Conservation (phyloP, 2,797 vertebrate genomes). For the Morelia viridis region DNA sequence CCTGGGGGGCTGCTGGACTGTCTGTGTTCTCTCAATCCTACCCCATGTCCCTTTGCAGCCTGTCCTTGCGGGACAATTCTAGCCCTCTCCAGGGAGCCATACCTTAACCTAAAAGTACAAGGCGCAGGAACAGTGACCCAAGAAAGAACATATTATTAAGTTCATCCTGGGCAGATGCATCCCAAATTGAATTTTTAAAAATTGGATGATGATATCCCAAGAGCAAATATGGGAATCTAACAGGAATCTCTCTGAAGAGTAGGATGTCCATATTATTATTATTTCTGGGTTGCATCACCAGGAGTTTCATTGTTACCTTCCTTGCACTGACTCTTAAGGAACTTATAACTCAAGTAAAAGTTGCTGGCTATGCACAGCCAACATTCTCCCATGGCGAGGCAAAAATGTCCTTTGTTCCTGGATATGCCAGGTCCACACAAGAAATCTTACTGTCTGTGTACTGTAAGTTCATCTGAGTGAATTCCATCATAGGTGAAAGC, state of each 20-base stretch:
- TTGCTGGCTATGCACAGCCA: too few species aligned
- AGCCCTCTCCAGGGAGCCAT: neutral
- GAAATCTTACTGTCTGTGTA: neutral
- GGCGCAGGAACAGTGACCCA: neutral
- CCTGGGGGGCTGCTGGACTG: neutral
- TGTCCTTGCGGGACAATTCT: neutral
- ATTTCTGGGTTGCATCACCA: neutral
- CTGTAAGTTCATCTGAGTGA: neutral
- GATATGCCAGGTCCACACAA: neutral
- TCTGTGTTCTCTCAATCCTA: too few species aligned
- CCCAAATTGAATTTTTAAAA: neutral
- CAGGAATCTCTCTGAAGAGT: neutral
- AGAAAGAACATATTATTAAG: neutral
- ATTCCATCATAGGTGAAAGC: neutral
- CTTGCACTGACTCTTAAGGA: neutral
- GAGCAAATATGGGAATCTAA: neutral
- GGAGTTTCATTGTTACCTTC: too few species aligned
- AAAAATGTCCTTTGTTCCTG: neutral
- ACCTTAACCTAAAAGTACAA: too few species aligned
- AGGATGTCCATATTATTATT: neutral
- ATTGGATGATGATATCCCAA: too few species aligned
- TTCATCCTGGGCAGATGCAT: neutral
- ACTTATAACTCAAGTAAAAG: neutral
- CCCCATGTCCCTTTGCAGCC: neutral
- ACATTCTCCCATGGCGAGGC: neutral